phyloP scores from a whole-genome alignment of 2,113 vertebrate species.

The Furnarius figulus region DNA sequence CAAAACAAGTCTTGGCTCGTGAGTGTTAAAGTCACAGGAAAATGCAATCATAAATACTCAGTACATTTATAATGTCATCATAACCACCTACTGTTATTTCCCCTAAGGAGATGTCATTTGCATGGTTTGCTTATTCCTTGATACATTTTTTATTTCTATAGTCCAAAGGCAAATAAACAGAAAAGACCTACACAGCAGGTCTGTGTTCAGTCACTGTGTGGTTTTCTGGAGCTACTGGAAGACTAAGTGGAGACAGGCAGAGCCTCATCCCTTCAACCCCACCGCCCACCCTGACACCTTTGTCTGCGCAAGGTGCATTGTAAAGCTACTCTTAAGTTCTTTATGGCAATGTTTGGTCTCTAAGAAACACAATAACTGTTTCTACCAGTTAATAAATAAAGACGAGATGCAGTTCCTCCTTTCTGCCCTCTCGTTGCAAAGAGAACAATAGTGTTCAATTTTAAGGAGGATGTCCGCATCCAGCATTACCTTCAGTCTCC shows the following conservation, averaged over 20 bases:
- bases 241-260: background rate
- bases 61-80: background rate
- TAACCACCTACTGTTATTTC: background rate
- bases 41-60: background rate
- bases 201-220: background rate
- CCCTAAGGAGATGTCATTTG: background rate
- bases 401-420: background rate
- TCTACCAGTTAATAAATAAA: background rate
- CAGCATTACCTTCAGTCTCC: background rate
- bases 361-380: background rate
- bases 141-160: no score
- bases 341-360: background rate
- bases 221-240: background rate
- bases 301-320: rapidly evolving
- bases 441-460: background rate
- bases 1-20: background rate
- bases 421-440: background rate
- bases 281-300: background rate
- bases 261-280: background rate
- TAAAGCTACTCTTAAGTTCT: background rate
- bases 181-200: background rate
- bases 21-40: background rate
- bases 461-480: background rate
- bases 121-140: background rate
- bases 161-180: background rate